Conservation (phyloP, 2,888 invertebrate genomes). For the Machimus rusticus region DNA sequence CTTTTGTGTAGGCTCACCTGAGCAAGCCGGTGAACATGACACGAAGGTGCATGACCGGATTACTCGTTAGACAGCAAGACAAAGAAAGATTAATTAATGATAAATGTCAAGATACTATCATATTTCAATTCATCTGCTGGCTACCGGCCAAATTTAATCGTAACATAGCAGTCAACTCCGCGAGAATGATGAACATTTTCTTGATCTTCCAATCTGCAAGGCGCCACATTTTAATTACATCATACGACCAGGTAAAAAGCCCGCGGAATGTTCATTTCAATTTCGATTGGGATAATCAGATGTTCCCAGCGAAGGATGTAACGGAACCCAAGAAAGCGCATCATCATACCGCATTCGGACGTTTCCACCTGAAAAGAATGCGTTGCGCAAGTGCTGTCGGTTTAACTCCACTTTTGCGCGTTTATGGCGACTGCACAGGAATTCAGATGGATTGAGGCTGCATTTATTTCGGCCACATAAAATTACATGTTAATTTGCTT, state of each 20-base stretch:
- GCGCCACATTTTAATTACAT: slow-evolving; percentile 22
- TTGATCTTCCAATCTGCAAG: neutral
- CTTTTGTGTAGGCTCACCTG: neutral
- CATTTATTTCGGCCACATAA: slow-evolving; percentile 17
- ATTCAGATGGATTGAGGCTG: neutral
- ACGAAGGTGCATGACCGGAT: slow-evolving; percentile 31
- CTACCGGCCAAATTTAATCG: neutral
- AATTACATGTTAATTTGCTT: neutral
- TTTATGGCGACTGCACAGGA: neutral
- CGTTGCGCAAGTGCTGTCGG: neutral
- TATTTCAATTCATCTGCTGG: neutral
- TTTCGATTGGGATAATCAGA: slow-evolving; percentile 17
- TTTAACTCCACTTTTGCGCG: neutral
- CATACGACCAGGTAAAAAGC: neutral
- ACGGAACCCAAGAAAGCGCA: slow-evolving; percentile 17
- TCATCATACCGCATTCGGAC: neutral
- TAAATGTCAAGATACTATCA: slow-evolving; percentile 26
- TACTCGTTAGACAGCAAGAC: slow-evolving; percentile 23
- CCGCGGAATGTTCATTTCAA: slow-evolving; percentile 20
- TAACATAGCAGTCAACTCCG: neutral
- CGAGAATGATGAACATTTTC: neutral
- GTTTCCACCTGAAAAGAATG: neutral
- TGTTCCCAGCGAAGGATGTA: slow-evolving; percentile 27
- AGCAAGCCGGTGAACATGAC: neutral
- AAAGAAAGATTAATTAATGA: slow-evolving; percentile 37